Percentiles rank a stretch among this genome's conserved stretches.
Evolutionary conservation across 1,140 invertebrate species (phyloP).

Genomic region (Eumaeus atala): DNA sequence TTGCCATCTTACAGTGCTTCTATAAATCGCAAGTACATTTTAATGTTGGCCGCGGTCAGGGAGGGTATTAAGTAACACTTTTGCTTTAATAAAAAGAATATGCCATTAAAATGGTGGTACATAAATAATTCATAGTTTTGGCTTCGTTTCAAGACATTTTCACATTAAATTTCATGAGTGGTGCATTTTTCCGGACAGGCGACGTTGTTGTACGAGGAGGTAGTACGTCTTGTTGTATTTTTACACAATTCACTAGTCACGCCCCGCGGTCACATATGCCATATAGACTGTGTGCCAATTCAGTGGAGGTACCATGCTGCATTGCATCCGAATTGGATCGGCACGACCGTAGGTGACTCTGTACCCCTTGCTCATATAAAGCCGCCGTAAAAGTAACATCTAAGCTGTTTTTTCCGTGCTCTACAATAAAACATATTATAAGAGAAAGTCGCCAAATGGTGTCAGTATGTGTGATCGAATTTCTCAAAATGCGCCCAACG

Average conservation of each 20-base stretch:
- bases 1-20: too few species aligned
- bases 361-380: too few species aligned
- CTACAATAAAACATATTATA: too few species aligned
- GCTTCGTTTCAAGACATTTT: slow-evolving; percentile 70
- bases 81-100: slow-evolving; percentile 61
- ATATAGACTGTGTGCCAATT: too few species aligned
- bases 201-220: slow-evolving; percentile 23
- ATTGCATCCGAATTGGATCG: too few species aligned
- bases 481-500: too few species aligned
- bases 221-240: slow-evolving; percentile 32
- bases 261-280: neutral
- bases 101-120: slow-evolving; percentile 67
- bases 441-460: too few species aligned
- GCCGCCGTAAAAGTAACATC: too few species aligned
- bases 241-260: slow-evolving; percentile 9
- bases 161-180: slow-evolving; percentile 73
- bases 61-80: slow-evolving; percentile 64
- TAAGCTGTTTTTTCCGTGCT: too few species aligned
- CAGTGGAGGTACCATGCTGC: too few species aligned
- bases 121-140: slow-evolving; percentile 72
- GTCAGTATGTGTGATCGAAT: too few species aligned
- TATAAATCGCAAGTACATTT: neutral
- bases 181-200: slow-evolving; percentile 64
- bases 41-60: neutral
- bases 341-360: too few species aligned